These are phyloP conservation scores for Pachyseris speciosa DNA, from an alignment of 64 coral and sea anemone genomes.

Conservation along the genomic window DNA sequence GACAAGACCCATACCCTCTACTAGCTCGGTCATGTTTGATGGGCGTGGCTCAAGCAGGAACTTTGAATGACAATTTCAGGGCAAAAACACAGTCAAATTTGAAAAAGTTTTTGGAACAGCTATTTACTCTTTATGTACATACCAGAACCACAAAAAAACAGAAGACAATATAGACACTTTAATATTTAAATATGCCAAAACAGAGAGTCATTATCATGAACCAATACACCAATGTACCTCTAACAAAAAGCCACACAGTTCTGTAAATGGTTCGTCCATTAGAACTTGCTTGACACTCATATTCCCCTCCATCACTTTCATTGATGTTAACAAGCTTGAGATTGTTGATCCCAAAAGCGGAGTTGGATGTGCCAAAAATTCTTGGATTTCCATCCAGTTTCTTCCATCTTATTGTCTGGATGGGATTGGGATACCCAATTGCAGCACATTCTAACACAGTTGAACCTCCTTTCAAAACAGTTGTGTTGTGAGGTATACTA, in stretches of 20 bases:
- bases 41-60: too few species aligned
- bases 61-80: too few species aligned
- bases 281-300: constrained; percentile 67
- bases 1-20: too few species aligned
- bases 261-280: constrained; percentile 73
- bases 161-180: too few species aligned
- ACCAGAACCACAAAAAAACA: too few species aligned
- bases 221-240: too few species aligned
- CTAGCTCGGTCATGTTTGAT: too few species aligned
- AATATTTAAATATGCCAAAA: too few species aligned
- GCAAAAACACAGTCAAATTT: too few species aligned
- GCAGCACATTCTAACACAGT: constrained; percentile 80
- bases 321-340: constrained; percentile 39
- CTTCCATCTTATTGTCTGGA: constrained; percentile 72
- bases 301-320: constrained; percentile 74
- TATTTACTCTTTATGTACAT: too few species aligned
- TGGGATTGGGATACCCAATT: constrained; percentile 72
- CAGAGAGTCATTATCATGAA: too few species aligned
- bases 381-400: constrained; percentile 46
- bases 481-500: constrained; percentile 64
- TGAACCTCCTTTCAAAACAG: constrained; percentile 37
- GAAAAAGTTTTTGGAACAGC: too few species aligned
- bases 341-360: constrained; percentile 51
- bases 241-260: constrained; percentile 74
- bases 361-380: not conserved